These are phyloP conservation scores for Cyrtodaria siliqua DNA, from an alignment of 2,888 invertebrate genomes.

Conservation along the genomic window DNA sequence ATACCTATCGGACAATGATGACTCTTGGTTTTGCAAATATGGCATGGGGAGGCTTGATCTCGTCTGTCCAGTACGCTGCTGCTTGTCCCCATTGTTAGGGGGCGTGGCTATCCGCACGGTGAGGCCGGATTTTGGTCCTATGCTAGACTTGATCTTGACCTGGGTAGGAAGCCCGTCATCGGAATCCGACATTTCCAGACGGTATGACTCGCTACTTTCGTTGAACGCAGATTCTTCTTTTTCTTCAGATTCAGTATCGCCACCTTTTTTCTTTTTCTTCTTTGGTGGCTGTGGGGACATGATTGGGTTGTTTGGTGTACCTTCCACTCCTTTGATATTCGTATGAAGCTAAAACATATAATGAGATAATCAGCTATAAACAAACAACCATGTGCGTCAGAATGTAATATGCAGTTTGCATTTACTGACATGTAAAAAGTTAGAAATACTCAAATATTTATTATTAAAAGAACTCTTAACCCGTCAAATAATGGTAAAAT, in stretches of 20 bases:
- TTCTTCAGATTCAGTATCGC: background rate
- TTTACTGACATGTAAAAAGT: no score
- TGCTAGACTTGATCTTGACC: constrained; percentile 37
- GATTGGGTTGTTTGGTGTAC: constrained; percentile 10
- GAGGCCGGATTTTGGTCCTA: constrained; percentile 15
- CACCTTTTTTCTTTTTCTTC: constrained; percentile 21
- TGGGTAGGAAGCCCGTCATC: constrained; percentile 43
- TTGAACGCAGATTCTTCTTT: background rate
- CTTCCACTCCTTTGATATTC: constrained; percentile 34
- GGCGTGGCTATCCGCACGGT: constrained; percentile 22
- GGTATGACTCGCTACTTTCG: background rate
- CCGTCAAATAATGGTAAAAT: no score
- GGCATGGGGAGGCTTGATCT: constrained; percentile 33
- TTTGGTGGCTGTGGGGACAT: constrained; percentile 7
- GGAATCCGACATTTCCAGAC: background rate
- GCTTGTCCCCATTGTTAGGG: constrained; percentile 15
- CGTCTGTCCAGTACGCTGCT: background rate
- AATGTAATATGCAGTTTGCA: no score
- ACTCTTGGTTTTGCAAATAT: constrained; percentile 19
- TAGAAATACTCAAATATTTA: no score
- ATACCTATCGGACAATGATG: constrained; percentile 3
- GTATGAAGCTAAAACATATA: constrained; percentile 45
- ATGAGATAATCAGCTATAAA: no score
- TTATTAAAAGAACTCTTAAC: background rate
- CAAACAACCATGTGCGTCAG: no score